Evolutionary conservation across 2,113 vertebrate species (phyloP), one percentile per base, ranked within the genome.

Genomic region (Genyomyrus donnyi): DNA sequence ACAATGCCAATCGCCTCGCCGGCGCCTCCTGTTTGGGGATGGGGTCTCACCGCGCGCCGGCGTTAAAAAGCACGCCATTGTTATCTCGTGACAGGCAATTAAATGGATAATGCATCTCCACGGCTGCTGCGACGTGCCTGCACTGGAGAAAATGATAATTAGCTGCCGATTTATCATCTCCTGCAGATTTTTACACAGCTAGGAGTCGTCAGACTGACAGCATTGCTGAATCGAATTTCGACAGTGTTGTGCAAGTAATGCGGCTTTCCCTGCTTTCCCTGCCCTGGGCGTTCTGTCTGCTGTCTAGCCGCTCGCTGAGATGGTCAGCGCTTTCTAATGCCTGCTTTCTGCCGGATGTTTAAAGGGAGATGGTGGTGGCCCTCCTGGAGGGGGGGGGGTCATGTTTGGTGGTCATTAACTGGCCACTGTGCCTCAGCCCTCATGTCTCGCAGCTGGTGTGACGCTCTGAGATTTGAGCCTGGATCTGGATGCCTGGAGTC

Each of bases 51-150:
- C 87, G n/a, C 46, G 74, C 85, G 87, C 87, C 85, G 88, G 90
- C 83, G 90, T 90, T 88, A 91, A 58, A 66, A 89, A 91, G 88
- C 77, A 89, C 70, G 62, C 90, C 85, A 66, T 88, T 85, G 66
- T 91, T 89, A 91, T 93, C 92, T 84, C 77, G 89, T 85, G 86
- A 90, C 91, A 92, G 89, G 90, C 92, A 92, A 90, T 92, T 91
- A 91, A 91, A 90, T 13, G 90, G 88, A 88, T 90, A 70, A 83
- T n/a, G 56, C 58, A 42, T 17, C 39, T 50, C 48, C 45, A 24
- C 9, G n/a, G 88, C 24, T 49, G 49, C 83, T 24, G 83, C 21
- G 49, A 85, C 58, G 49, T 53, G 27, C 35, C 52, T 74, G 77
- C 88, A 13, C 88, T 89, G 70, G 89, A 89, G 87, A 45, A 74